phyloP scores from a whole-genome alignment of 2,888 invertebrate species.

The Nycteola revayana region DNA sequence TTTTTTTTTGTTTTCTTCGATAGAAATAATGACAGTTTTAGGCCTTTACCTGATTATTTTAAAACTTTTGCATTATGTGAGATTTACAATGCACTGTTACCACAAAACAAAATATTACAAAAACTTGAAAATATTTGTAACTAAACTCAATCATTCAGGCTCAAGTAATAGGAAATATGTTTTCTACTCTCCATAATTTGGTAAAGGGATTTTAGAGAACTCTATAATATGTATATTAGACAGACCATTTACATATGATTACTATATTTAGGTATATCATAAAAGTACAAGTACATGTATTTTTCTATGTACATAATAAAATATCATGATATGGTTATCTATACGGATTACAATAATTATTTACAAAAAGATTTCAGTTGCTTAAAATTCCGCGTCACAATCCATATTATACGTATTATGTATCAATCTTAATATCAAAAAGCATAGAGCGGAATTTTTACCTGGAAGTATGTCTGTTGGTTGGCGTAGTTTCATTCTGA shows the following conservation, averaged over 20 bases:
- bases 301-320: constrained; percentile 26
- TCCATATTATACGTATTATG: not conserved
- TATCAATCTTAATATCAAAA: constrained; percentile 13
- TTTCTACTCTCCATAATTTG: no score
- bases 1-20: no score
- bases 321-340: constrained; percentile 38
- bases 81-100: no score
- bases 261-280: constrained; percentile 21
- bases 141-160: no score
- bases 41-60: no score
- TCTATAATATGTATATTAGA: not conserved
- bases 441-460: constrained; percentile 8
- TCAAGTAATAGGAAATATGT: no score
- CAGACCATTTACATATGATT: constrained; percentile 29
- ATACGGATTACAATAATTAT: constrained; percentile 32
- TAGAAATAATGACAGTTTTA: no score
- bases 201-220: no score
- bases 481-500: constrained; percentile 25
- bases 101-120: no score
- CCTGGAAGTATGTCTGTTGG: constrained; percentile 26
- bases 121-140: no score
- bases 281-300: constrained; percentile 23
- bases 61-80: no score
- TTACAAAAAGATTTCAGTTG: constrained; percentile 25
- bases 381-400: constrained; percentile 14